These are phyloP conservation scores for Oreochromis spilurus DNA, from an alignment of 2,113 vertebrate species.

Conservation along the genomic window DNA sequence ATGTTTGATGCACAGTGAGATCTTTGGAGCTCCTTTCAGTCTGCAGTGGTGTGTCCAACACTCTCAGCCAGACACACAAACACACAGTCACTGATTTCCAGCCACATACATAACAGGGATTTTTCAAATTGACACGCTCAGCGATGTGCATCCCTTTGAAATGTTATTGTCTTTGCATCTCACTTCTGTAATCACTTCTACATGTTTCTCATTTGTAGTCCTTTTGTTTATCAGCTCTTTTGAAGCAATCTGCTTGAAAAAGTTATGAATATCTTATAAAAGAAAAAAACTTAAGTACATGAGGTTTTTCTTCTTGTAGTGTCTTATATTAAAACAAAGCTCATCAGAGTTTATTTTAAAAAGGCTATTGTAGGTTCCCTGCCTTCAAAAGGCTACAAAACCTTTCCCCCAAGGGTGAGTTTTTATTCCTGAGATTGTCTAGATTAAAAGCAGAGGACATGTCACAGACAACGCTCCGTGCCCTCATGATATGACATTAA, in stretches of 20 bases:
- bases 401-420: background rate
- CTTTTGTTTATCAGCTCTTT: background rate
- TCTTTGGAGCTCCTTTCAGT: constrained; percentile 21
- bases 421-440: background rate
- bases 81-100: background rate
- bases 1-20: constrained; percentile 23
- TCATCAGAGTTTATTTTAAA: background rate
- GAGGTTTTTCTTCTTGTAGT: background rate
- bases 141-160: background rate
- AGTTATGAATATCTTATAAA: rapidly evolving
- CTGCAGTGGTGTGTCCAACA: constrained; percentile 6
- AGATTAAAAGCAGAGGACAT: background rate
- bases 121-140: background rate
- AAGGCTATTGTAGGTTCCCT: background rate
- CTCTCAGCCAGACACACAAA: background rate
- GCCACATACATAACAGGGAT: background rate
- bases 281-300: background rate
- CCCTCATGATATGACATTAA: background rate
- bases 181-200: background rate
- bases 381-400: background rate
- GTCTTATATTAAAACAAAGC: background rate
- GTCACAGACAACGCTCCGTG: background rate
- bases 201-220: background rate
- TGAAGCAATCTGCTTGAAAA: background rate
- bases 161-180: background rate